Conservation (phyloP, 2,113 vertebrate genomes). For the Dryoscopus gambensis region DNA sequence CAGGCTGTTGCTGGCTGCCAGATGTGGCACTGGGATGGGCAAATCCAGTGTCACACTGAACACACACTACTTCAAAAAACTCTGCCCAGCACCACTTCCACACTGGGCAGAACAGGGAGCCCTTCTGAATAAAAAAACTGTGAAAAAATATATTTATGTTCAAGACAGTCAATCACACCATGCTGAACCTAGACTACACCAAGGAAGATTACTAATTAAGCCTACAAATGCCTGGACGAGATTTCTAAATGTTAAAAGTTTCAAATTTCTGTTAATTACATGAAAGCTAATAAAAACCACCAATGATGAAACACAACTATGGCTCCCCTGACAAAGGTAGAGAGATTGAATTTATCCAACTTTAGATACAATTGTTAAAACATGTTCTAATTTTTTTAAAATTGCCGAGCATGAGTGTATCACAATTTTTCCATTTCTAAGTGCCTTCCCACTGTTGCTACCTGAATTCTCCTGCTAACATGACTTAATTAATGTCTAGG, state of each 20-base stretch:
- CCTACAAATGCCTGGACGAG: background rate
- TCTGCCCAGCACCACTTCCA: background rate
- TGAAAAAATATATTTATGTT: background rate
- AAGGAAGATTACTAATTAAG: background rate
- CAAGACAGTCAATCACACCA: background rate
- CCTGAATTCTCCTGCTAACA: background rate
- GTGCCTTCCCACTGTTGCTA: background rate
- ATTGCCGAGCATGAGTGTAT: background rate
- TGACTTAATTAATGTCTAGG: background rate
- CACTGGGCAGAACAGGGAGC: rapidly evolving
- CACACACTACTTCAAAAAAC: background rate
- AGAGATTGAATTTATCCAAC: background rate
- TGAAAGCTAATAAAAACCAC: background rate
- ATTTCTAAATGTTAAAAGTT: background rate
- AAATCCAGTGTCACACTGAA: background rate
- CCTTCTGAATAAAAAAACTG: background rate
- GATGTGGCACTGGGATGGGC: background rate
- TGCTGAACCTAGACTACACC: background rate
- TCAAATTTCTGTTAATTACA: background rate
- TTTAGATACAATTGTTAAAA: background rate
- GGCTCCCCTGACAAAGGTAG: background rate
- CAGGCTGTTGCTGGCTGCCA: background rate
- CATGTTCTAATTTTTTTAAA: background rate
- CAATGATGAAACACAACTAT: background rate
- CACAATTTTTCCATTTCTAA: background rate